phyloP scores from a whole-genome alignment of 2,113 vertebrate genomes.

The Physeter macrocephalus region DNA sequence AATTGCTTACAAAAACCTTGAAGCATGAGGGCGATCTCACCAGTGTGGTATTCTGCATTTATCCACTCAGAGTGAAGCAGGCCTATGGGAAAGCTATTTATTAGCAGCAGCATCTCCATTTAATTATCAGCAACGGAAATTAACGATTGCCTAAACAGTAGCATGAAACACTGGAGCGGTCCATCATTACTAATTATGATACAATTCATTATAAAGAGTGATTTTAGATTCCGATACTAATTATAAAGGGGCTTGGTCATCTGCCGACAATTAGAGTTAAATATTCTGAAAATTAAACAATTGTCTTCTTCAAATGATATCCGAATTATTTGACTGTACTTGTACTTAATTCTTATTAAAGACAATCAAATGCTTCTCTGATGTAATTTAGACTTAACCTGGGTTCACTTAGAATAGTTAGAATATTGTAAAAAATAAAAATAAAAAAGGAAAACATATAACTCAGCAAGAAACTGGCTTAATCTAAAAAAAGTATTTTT shows the following conservation, averaged over 20 bases:
- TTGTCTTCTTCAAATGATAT: neutral
- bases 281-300: conserved; percentile 37
- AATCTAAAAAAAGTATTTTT: neutral
- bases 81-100: neutral
- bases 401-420: neutral
- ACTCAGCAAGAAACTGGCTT: neutral
- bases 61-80: neutral
- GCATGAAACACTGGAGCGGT: neutral
- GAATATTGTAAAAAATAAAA: neutral
- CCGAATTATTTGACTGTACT: conserved; percentile 15
- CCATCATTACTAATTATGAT: neutral
- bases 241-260: neutral
- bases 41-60: neutral
- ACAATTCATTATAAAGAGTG: conserved; percentile 4
- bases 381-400: neutral
- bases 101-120: neutral
- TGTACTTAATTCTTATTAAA: neutral
- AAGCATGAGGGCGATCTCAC: neutral
- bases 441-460: neutral
- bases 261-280: neutral
- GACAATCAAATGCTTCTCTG: neutral
- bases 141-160: neutral
- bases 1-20: neutral
- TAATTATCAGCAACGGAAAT: neutral
- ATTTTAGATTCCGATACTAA: neutral